Conservation (phyloP, 2,797 vertebrate species). For the Astyanax mexicanus region DNA sequence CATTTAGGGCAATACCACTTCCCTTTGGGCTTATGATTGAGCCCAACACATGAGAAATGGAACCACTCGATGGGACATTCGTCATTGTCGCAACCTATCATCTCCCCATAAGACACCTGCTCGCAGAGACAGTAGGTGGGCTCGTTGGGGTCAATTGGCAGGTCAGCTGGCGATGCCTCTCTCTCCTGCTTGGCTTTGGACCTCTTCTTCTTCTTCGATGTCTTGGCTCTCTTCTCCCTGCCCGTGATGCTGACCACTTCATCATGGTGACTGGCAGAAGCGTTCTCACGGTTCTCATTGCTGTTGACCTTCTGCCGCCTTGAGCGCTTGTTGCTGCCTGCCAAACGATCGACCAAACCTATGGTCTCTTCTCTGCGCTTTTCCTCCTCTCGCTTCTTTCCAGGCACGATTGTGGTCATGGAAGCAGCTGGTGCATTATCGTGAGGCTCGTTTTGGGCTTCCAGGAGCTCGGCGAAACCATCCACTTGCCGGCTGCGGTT, state of each 20-base stretch:
- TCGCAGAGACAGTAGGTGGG: slow-evolving; percentile 97
- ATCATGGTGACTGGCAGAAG: slow-evolving; percentile 85
- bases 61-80: slow-evolving; percentile 98
- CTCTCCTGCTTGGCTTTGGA: slow-evolving; percentile 95
- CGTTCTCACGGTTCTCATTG: slow-evolving; percentile 88
- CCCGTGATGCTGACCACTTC: slow-evolving; percentile 84
- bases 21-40: slow-evolving; percentile 97
- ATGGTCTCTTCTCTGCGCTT: slow-evolving; percentile 87
- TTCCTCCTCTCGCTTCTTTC: slow-evolving; percentile 85
- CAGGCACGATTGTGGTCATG: slow-evolving; percentile 66
- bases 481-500: slow-evolving; percentile 93
- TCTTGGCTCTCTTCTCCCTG: slow-evolving; percentile 93
- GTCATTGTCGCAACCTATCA: slow-evolving; percentile 97
- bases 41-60: slow-evolving; percentile 96
- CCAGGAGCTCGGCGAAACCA: slow-evolving; percentile 89
- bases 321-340: slow-evolving; percentile 84
- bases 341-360: slow-evolving; percentile 81
- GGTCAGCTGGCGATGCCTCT: slow-evolving; percentile 92
- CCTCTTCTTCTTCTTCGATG: slow-evolving; percentile 92
- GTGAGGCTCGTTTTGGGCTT: slow-evolving; percentile 85
- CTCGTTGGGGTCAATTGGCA: slow-evolving; percentile 97
- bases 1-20: slow-evolving; percentile 99
- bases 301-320: slow-evolving; percentile 89
- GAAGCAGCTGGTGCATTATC: slow-evolving; percentile 72
- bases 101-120: slow-evolving; percentile 97